Evolutionary conservation across 2,888 invertebrate species (phyloP), one percentile per base, ranked within the genome.

Genomic region (Zygaena filipendulae): DNA sequence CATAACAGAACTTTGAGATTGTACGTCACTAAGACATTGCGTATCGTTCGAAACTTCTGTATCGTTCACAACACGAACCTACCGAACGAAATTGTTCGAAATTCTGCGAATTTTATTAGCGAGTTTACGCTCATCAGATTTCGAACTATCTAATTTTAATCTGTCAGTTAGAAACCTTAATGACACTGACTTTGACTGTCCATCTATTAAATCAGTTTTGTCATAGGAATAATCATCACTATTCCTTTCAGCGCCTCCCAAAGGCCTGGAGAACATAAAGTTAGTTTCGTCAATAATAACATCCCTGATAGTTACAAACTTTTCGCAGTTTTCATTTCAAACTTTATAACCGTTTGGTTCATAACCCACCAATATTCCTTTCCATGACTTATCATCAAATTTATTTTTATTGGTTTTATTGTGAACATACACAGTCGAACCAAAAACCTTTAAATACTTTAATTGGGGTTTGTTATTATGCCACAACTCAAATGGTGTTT

Each of bases 401-500:
- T 56, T 55, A 3, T 30, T 31, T 33, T 46, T 43, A 35, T 36
- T 37, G 13, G 33, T 40, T 50, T 57, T 57, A 39, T 49, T 45
- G 42, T 51, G 49, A n/a, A 52, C 36, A 36, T 45, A 57, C 16
- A 43, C 49, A 11, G 50, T 59, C 9, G 48, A 49, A 37, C 51
- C 53, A 38, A 59, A 60, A 28, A 51, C 36, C 38, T 38, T 49
- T 32, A 59, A 38, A 42, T 47, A 33, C 35, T 51, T 45, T 30
- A 54, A 24, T 37, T 20, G 38, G 19, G 59, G 55, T 35, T 51
- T 61, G 42, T 43, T 54, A 37, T 29, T 38, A 42, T 55, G 45
- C 57, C 59, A 61, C 39, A 56, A 33, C 40, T 59, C 58, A 42
- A 38, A 62, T 39, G 59, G 60, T 40, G 59, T 60, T 47, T 54